Base-by-base conservation (phyloP, 2,888 invertebrate genomes). In the Schrankia costaestrigalis region DNA sequence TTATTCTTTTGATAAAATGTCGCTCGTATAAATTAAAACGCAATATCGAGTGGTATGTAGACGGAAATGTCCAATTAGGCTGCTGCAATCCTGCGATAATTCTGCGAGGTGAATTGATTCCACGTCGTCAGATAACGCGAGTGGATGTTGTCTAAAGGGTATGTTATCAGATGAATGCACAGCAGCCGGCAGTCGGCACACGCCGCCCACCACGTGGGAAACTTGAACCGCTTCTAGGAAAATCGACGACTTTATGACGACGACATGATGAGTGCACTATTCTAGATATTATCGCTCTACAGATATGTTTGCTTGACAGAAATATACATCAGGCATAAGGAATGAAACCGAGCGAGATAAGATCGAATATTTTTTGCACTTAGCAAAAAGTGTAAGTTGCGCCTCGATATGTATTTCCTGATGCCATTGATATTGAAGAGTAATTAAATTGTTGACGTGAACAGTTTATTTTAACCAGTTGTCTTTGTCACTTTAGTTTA, bases 1-100 rank as follows among this genome's bases (percentile, higher is more conserved):
- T 37, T 38, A 41, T 30, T 38, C 38, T 38, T 24, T 31, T 23
- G 37, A 35, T 42, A 41, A 39, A 48, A 56, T 48, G 35, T 41
- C 30, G 22, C 18, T 13, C 26, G n/a, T n/a, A 39, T 33, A 26
- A 50, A 52, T 54, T 45, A 41, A 48, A 61, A 52, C 50, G 45
- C 36, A 45, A 48, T 55, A 60, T 62, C 39, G 28, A 38, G 33
- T 46, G 46, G 35, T 56, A 60, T 63, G 57, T 66, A 63, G 64
- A 63, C 68, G 75, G 75, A 80, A 79, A 69, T 72, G 69, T 78
- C 81, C 82, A 82, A 83, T 84, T 84, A 84, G 82, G 72, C 78
- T 71, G 72, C 73, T n/a, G n/a, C 71, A 74, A 71, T 71, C 76
- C 73, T 80, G 73, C 80, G 80, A 83, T 84, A 81, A 82, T 80